Conservation (phyloP, 2,888 invertebrate genomes). For the Archips crataeganus region DNA sequence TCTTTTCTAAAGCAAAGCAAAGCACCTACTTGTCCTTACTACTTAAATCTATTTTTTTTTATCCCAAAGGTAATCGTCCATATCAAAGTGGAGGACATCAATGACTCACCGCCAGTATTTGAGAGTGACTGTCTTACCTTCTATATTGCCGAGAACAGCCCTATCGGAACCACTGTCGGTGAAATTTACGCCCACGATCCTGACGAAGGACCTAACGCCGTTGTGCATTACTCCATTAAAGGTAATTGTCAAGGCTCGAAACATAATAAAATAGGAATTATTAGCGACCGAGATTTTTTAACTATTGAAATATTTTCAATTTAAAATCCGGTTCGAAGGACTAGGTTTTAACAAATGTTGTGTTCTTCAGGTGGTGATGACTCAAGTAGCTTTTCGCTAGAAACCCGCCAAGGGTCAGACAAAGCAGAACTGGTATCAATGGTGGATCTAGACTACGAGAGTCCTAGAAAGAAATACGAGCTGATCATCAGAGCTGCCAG, state of each 20-base stretch:
- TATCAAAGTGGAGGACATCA: constrained; percentile 94
- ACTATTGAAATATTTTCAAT: not conserved
- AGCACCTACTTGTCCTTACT: not conserved
- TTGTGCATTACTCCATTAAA: constrained; percentile 97
- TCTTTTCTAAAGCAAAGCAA: too few species aligned
- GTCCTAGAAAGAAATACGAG: constrained; percentile 95
- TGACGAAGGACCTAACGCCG: constrained; percentile 96
- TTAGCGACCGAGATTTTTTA: too few species aligned
- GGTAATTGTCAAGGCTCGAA: constrained; percentile 72
- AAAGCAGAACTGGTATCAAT: constrained; percentile 95
- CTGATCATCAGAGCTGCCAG: constrained; percentile 96
- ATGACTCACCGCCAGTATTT: constrained; percentile 96
- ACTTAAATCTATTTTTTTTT: not conserved
- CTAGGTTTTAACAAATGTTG: not conserved
- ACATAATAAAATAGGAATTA: not conserved
- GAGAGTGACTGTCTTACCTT: constrained; percentile 94
- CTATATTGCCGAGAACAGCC: constrained; percentile 98
- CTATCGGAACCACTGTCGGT: constrained; percentile 97
- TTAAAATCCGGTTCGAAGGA: constrained; percentile 3
- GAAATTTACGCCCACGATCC: constrained; percentile 96
- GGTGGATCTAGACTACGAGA: constrained; percentile 98
- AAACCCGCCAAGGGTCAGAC: constrained; percentile 92
- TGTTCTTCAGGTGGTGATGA: constrained; percentile 90
- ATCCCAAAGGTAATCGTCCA: constrained; percentile 88
- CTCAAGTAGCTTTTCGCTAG: constrained; percentile 93